A percentile compares a stretch with the other conserved stretches of the same genome.
Conservation (phyloP, 2,888 invertebrate genomes). For the Girardia tigrina region DNA sequence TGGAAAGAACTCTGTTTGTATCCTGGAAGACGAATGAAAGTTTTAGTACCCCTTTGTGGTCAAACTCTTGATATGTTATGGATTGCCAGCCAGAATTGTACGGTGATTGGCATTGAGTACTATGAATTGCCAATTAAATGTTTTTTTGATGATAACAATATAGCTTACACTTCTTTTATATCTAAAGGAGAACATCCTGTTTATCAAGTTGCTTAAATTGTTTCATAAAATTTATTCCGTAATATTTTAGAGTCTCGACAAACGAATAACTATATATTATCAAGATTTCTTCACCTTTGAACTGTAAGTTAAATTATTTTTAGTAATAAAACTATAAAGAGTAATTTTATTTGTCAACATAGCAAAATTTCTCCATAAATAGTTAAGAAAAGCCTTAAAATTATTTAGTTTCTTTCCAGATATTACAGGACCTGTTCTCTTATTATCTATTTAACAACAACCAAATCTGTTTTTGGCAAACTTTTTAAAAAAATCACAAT, state of each 20-base stretch:
- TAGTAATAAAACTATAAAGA: no score
- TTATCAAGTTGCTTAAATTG: not conserved
- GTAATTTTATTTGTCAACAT: no score
- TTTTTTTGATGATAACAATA: not conserved
- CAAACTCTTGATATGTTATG: not conserved
- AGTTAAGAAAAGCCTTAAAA: no score
- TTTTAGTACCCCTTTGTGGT: not conserved
- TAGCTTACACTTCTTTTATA: not conserved
- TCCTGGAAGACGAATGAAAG: not conserved
- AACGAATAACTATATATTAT: not conserved
- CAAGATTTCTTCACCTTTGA: not conserved
- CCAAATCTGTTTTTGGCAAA: no score
- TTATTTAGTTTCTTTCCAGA: no score
- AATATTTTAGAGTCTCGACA: not conserved
- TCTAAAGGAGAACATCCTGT: conserved; percentile 1
- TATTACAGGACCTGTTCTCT: no score
- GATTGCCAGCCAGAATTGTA: not conserved
- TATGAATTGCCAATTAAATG: conserved; percentile 12
- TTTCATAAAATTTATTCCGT: not conserved
- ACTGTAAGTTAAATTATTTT: not conserved
- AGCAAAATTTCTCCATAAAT: no score
- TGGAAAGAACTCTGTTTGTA: conserved; percentile 1
- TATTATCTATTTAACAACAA: no score
- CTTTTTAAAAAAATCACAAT: no score
- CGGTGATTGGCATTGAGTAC: not conserved